Evolutionary conservation across 2,888 invertebrate species (phyloP).

Genomic region (Phlogophora meticulosa): DNA sequence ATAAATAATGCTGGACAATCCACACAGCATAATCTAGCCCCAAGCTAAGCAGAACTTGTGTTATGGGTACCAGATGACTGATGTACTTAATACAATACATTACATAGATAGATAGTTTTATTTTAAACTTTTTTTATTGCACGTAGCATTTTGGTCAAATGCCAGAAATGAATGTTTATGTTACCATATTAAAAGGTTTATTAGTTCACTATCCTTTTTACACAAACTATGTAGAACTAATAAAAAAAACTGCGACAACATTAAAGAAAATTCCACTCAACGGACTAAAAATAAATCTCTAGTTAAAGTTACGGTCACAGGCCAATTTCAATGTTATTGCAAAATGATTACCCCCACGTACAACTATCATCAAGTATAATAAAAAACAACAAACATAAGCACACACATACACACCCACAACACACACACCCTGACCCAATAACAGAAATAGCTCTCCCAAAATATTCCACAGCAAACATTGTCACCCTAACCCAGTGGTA

Average conservation of each 20-base stretch:
- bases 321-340: not conserved
- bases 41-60: no score
- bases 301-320: slow-evolving; percentile 5
- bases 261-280: not conserved
- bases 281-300: not conserved
- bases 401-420: slow-evolving; percentile 30
- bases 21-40: no score
- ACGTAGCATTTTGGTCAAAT: not conserved
- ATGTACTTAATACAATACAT: no score
- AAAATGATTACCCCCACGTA: slow-evolving; percentile 11
- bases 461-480: slow-evolving; percentile 64
- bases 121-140: not conserved
- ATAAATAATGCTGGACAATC: no score
- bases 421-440: slow-evolving; percentile 71
- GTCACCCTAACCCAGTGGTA: slow-evolving; percentile 77
- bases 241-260: not conserved
- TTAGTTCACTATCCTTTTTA: no score
- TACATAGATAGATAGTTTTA: no score
- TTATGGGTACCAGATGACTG: no score
- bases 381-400: slow-evolving; percentile 37
- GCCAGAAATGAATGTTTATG: not conserved
- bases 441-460: slow-evolving; percentile 57
- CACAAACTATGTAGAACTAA: no score
- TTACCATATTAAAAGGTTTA: not conserved
- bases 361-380: slow-evolving; percentile 12